A percentile compares a stretch with the other conserved stretches of the same genome.
These are phyloP conservation scores for Rhabdophis nuchalis DNA, from an alignment of 2,797 vertebrate species.

Conservation along the genomic window DNA sequence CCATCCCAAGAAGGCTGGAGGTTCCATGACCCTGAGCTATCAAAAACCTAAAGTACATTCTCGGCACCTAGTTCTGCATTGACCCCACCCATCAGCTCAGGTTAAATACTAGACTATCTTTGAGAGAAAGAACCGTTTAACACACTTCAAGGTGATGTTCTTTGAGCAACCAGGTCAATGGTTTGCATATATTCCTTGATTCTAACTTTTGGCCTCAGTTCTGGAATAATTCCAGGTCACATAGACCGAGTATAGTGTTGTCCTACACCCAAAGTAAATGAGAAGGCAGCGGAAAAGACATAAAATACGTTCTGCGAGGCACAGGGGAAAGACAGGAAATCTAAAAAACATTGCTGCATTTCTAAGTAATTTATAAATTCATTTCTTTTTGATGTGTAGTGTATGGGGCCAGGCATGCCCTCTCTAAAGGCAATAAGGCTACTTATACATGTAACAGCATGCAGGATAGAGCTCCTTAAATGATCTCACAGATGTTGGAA, in stretches of 20 bases:
- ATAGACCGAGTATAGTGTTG: neutral
- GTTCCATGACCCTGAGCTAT: neutral
- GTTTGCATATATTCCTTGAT: neutral
- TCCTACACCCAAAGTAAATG: neutral
- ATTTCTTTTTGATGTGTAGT: neutral
- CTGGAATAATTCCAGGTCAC: neutral
- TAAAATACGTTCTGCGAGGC: neutral
- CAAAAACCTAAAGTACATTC: neutral
- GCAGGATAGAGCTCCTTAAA: neutral
- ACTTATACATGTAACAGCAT: neutral
- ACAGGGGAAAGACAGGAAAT: neutral
- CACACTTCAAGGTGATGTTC: neutral
- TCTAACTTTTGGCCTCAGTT: neutral
- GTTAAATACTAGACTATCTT: neutral
- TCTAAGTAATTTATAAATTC: neutral
- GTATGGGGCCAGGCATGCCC: neutral
- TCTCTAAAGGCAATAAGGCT: neutral
- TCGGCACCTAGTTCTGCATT: neutral
- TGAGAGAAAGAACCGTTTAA: neutral
- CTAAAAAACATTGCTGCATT: neutral
- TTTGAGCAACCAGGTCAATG: neutral
- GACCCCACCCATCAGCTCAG: neutral
- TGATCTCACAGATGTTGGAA: constrained; percentile 7
- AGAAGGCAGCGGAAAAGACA: neutral
- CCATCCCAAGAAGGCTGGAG: neutral